These are phyloP conservation scores for Solen grandis DNA, from an alignment of 1,140 invertebrate genomes.

Conservation along the genomic window DNA sequence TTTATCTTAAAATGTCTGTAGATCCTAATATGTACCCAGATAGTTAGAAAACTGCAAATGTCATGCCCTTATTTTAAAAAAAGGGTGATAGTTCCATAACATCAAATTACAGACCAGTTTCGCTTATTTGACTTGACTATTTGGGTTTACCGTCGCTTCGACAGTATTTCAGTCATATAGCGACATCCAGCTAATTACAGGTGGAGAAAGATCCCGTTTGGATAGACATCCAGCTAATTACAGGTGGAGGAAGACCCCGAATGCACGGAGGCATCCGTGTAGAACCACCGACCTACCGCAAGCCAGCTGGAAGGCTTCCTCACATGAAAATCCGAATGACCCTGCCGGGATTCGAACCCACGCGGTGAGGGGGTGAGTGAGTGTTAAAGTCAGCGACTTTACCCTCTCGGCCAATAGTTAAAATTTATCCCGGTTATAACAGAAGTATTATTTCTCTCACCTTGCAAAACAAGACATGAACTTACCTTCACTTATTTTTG, in stretches of 20 bases:
- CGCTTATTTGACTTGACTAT: no score
- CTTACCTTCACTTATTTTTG: not conserved
- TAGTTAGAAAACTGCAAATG: slow-evolving; percentile 30
- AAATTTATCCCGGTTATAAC: slow-evolving; percentile 8
- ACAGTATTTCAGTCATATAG: no score
- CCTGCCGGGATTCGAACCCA: no score
- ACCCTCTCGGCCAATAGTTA: not conserved
- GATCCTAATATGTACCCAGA: slow-evolving; percentile 11
- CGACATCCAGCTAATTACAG: no score
- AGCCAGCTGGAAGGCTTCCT: no score
- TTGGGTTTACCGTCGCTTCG: no score
- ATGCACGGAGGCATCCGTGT: not conserved
- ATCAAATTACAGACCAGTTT: slow-evolving; percentile 53
- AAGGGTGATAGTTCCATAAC: slow-evolving; percentile 23
- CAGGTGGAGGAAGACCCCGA: no score
- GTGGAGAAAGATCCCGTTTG: slow-evolving; percentile 37
- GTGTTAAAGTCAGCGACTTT: no score
- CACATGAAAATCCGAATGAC: no score
- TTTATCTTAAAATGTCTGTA: slow-evolving; percentile 38
- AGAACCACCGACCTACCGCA: no score
- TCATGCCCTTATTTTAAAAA: slow-evolving; percentile 53
- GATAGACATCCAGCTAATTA: slow-evolving; percentile 29
- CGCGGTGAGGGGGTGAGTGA: no score
- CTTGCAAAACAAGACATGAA: not conserved
- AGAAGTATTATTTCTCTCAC: slow-evolving; percentile 12